Evolutionary conservation across 2,113 vertebrate genomes (phyloP).

Genomic region (Capricornis sumatraensis): DNA sequence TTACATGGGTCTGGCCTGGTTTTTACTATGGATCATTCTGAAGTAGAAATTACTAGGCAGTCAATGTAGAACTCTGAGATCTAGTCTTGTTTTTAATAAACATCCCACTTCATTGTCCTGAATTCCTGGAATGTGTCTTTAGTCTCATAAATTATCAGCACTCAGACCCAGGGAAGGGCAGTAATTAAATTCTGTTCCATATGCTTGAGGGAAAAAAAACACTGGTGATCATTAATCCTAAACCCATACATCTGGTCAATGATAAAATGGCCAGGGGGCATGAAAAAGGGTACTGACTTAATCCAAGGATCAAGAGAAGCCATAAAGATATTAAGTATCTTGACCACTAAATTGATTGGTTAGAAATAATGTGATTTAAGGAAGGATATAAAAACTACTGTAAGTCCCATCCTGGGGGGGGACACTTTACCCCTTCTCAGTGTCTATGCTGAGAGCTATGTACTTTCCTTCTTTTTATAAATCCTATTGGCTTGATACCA

Average conservation of each 20-base stretch:
- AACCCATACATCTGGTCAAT: background rate
- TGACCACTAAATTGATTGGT: background rate
- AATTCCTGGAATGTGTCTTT: background rate
- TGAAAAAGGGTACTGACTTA: background rate
- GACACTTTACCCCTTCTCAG: background rate
- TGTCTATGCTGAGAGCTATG: background rate
- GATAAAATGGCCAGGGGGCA: background rate
- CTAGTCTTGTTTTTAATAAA: background rate
- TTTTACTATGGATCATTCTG: background rate
- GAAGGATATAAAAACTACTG: background rate
- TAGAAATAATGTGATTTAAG: background rate
- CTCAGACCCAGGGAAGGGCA: background rate
- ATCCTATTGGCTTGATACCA: background rate
- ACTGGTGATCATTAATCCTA: background rate
- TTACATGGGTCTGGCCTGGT: background rate
- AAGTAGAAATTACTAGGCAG: background rate
- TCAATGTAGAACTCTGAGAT: background rate
- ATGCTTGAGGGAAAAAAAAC: background rate
- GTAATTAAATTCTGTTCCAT: background rate
- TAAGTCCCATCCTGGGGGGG: background rate
- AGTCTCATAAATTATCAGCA: background rate
- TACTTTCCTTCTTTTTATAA: background rate
- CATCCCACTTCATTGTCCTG: background rate
- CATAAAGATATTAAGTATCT: background rate
- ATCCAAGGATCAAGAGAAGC: background rate